phyloP scores from a whole-genome alignment of 1,140 invertebrate species.

The Meloidogyne chitwoodi region DNA sequence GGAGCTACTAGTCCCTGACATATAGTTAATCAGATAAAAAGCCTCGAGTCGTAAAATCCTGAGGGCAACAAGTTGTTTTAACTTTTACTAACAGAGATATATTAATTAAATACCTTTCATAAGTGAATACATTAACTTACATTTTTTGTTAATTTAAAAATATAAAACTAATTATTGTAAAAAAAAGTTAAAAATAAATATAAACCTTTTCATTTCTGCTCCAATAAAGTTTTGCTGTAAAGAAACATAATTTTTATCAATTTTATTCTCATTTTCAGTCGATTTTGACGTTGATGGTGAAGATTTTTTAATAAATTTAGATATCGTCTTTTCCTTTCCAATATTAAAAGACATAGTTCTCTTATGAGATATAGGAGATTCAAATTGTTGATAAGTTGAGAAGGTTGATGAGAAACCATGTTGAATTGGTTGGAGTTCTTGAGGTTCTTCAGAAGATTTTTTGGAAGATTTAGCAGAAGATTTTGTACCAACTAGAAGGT shows the following conservation, averaged over 20 bases:
- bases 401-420: neutral
- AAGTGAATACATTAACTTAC: too few relatives aligned
- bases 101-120: too few relatives aligned
- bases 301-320: neutral
- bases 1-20: too few relatives aligned
- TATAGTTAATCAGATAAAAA: too few relatives aligned
- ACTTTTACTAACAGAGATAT: too few relatives aligned
- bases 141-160: too few relatives aligned
- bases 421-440: neutral
- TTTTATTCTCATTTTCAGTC: neutral
- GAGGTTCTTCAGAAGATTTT: neutral
- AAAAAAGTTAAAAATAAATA: neutral
- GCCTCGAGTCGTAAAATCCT: too few relatives aligned
- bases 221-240: neutral
- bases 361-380: neutral
- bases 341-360: neutral
- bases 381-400: neutral
- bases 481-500: neutral
- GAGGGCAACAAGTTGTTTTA: too few relatives aligned
- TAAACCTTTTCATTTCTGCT: neutral
- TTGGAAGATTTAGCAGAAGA: neutral
- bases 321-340: neutral
- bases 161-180: too few relatives aligned
- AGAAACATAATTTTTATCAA: neutral
- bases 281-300: neutral